Percentiles rank a stretch among this genome's conserved stretches.
These are phyloP conservation scores for Acronicta aceris DNA, from an alignment of 2,888 invertebrate species.

Conservation along the genomic window DNA sequence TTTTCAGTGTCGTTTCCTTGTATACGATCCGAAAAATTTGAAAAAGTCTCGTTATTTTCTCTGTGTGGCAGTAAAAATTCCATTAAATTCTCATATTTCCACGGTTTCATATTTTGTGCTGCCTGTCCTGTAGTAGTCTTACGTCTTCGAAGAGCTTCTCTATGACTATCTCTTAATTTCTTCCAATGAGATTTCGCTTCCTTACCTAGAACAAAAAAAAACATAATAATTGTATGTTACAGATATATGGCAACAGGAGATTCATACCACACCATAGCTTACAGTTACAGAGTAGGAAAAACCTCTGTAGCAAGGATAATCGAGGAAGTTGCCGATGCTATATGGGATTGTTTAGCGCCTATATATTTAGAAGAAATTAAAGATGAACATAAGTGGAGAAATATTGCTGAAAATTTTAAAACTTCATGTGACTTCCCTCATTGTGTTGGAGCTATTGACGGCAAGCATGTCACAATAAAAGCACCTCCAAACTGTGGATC, in stretches of 20 bases:
- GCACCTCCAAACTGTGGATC: slow-evolving; percentile 33
- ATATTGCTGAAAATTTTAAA: slow-evolving; percentile 28
- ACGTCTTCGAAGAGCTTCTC: slow-evolving; percentile 17
- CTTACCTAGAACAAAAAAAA: slow-evolving; percentile 37
- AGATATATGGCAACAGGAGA: slow-evolving; percentile 36
- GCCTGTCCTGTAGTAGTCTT: slow-evolving; percentile 34
- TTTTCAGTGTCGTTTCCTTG: slow-evolving; percentile 23
- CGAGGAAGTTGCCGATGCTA: slow-evolving; percentile 43
- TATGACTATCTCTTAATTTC: slow-evolving; percentile 48
- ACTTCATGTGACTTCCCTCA: slow-evolving; percentile 21
- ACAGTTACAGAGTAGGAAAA: slow-evolving; percentile 27
- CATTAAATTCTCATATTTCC: slow-evolving; percentile 51
- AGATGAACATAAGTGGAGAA: slow-evolving; percentile 27
- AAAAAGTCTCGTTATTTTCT: slow-evolving; percentile 21
- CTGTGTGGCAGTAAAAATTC: slow-evolving; percentile 44
- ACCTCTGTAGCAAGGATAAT: slow-evolving; percentile 31
- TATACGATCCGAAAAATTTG: slow-evolving; percentile 1
- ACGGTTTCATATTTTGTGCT: slow-evolving; percentile 41
- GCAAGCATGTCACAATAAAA: slow-evolving; percentile 29
- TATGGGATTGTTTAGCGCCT: slow-evolving; percentile 20
- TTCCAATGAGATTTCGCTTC: slow-evolving; percentile 55
- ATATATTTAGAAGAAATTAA: slow-evolving; percentile 14
- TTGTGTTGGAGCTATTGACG: slow-evolving; percentile 32
- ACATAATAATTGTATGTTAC: slow-evolving; percentile 31
- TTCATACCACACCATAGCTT: slow-evolving; percentile 28